Conservation (phyloP, 1,140 invertebrate genomes). For the Drosophila dunni region DNA sequence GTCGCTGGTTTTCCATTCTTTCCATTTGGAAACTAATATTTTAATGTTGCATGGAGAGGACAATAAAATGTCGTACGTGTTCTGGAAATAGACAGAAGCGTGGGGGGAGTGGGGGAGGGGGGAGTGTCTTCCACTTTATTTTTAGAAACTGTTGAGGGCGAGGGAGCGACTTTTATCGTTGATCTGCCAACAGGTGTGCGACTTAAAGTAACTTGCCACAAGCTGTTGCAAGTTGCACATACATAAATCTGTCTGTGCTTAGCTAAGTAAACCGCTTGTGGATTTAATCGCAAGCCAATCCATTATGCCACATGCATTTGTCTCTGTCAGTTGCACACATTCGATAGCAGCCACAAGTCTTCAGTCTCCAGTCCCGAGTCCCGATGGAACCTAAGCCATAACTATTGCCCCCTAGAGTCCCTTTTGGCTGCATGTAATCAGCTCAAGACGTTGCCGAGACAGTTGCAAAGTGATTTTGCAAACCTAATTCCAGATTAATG, state of each 20-base stretch:
- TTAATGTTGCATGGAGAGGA: slow-evolving; percentile 53
- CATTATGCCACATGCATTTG: slow-evolving; percentile 28
- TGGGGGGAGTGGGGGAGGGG: background rate
- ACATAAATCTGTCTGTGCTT: slow-evolving; percentile 20
- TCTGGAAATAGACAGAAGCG: slow-evolving; percentile 16
- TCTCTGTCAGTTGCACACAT: slow-evolving; percentile 35
- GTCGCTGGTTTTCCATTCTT: slow-evolving; percentile 6
- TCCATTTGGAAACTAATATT: slow-evolving; percentile 57
- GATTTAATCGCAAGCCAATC: slow-evolving; percentile 26
- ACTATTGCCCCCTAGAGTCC: background rate
- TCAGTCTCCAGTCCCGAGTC: no score
- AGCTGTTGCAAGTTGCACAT: slow-evolving; percentile 11
- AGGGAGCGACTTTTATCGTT: background rate
- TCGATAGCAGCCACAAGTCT: slow-evolving; percentile 9
- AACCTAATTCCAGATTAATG: slow-evolving; percentile 7
- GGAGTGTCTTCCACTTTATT: background rate
- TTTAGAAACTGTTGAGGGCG: slow-evolving; percentile 18
- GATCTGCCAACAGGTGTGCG: slow-evolving; percentile 47
- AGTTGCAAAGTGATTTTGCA: slow-evolving; percentile 13
- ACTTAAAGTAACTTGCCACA: slow-evolving; percentile 5
- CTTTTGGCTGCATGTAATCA: background rate
- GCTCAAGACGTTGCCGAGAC: slow-evolving; percentile 7
- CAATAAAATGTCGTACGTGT: slow-evolving; percentile 39
- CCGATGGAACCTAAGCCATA: background rate
- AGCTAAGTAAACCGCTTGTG: slow-evolving; percentile 6